Evolutionary conservation across 2,888 invertebrate genomes (phyloP).

Genomic region (Heliconius aoede): DNA sequence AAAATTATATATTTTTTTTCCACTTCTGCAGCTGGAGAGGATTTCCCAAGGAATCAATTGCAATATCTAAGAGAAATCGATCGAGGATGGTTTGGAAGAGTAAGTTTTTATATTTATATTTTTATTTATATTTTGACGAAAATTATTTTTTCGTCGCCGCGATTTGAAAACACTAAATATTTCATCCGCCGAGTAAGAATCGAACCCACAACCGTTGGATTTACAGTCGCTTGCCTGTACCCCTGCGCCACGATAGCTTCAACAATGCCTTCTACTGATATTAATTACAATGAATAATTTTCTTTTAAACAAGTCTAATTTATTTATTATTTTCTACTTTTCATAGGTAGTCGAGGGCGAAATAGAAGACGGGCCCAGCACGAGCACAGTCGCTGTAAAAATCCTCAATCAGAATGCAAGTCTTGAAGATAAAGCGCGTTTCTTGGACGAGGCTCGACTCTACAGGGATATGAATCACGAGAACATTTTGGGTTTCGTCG

Average conservation of each 20-base stretch:
- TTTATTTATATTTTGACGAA: neutral
- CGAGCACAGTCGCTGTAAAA: slow-evolving; percentile 88
- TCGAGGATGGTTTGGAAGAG: slow-evolving; percentile 93
- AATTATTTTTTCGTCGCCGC: too few relatives aligned
- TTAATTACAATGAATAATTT: too few relatives aligned
- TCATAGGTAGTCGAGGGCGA: slow-evolving; percentile 90
- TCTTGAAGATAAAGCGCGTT: slow-evolving; percentile 89
- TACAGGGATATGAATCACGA: slow-evolving; percentile 89
- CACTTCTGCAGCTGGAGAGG: slow-evolving; percentile 71
- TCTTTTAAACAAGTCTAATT: too few relatives aligned
- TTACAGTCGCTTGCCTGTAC: too few relatives aligned
- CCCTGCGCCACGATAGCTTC: too few relatives aligned
- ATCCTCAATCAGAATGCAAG: slow-evolving; percentile 91
- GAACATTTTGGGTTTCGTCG: slow-evolving; percentile 88
- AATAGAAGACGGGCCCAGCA: slow-evolving; percentile 71
- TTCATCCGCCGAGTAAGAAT: too few relatives aligned
- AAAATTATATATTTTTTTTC: neutral
- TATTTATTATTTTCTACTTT: neutral
- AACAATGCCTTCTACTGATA: too few relatives aligned
- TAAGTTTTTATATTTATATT: slow-evolving; percentile 53
- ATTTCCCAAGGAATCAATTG: slow-evolving; percentile 89
- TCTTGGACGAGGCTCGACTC: slow-evolving; percentile 89
- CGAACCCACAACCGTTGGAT: too few relatives aligned
- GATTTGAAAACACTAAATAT: too few relatives aligned
- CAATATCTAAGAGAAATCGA: slow-evolving; percentile 93